Percentiles rank a stretch among this genome's conserved stretches.
Conservation (phyloP, 2,797 vertebrate species). For the Balearica regulorum region DNA sequence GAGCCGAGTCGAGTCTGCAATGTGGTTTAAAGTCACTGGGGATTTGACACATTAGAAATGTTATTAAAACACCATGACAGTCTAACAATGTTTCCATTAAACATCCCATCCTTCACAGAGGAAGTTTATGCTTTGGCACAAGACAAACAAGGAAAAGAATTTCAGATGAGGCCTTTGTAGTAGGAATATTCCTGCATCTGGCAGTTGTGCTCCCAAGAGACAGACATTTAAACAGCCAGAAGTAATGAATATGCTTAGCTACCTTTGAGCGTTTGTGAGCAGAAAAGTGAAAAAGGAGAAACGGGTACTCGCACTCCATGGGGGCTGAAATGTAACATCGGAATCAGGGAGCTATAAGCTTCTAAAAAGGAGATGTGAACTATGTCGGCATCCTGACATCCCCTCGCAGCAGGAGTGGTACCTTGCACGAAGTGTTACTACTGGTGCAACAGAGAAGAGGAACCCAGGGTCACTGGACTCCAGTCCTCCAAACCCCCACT, state of each 20-base stretch:
- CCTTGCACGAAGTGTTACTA: rapidly evolving
- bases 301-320: not conserved
- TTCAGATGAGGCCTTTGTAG: constrained; percentile 35
- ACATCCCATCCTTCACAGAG: constrained; percentile 43
- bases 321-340: not conserved
- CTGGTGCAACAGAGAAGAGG: not conserved
- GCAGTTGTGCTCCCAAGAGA: constrained; percentile 1
- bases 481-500: not conserved
- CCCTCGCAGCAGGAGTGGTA: not conserved
- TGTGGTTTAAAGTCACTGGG: not conserved
- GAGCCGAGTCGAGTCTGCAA: not conserved
- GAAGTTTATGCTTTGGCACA: constrained; percentile 49
- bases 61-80: constrained; percentile 48
- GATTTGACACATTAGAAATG: constrained; percentile 34
- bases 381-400: not conserved
- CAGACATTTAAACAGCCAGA: not conserved
- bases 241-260: not conserved
- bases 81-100: constrained; percentile 49
- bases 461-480: not conserved
- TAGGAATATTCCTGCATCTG: not conserved
- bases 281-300: not conserved
- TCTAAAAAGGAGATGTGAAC: not conserved
- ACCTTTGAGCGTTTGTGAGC: not conserved
- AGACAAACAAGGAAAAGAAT: constrained; percentile 42
- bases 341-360: not conserved